These are phyloP conservation scores for Isichthys henryi DNA, from an alignment of 2,113 vertebrate species.

Conservation along the genomic window DNA sequence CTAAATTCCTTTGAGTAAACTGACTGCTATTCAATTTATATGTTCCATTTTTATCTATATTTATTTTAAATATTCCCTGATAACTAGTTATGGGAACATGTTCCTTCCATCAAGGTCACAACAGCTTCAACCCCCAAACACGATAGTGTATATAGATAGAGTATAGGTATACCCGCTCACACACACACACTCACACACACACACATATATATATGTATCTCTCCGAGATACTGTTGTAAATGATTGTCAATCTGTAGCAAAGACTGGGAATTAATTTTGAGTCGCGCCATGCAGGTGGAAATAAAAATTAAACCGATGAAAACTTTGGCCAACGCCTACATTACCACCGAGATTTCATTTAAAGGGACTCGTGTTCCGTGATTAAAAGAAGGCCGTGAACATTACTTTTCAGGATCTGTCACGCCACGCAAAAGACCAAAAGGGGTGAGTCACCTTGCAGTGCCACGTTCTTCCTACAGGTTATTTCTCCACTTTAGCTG, in stretches of 20 bases:
- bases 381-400: not conserved
- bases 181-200: too few relatives aligned
- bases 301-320: not conserved
- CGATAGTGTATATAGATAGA: too few relatives aligned
- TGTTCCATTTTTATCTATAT: not conserved
- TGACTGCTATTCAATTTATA: not conserved
- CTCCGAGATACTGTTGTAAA: not conserved
- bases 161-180: too few relatives aligned
- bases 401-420: not conserved
- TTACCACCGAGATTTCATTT: not conserved
- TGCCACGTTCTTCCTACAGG: not conserved
- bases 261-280: not conserved
- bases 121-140: not conserved
- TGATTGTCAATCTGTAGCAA: not conserved
- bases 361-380: not conserved
- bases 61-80: not conserved
- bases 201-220: not conserved
- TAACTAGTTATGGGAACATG: not conserved
- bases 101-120: not conserved
- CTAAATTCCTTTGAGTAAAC: slow-evolving; percentile 1
- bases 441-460: not conserved
- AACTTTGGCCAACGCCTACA: not conserved
- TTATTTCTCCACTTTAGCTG: not conserved
- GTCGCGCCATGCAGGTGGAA: not conserved
- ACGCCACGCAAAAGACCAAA: not conserved